Evolutionary conservation across 2,888 invertebrate genomes (phyloP), one percentile per base, ranked within the genome.

Genomic region (Megalurothrips usitatus): DNA sequence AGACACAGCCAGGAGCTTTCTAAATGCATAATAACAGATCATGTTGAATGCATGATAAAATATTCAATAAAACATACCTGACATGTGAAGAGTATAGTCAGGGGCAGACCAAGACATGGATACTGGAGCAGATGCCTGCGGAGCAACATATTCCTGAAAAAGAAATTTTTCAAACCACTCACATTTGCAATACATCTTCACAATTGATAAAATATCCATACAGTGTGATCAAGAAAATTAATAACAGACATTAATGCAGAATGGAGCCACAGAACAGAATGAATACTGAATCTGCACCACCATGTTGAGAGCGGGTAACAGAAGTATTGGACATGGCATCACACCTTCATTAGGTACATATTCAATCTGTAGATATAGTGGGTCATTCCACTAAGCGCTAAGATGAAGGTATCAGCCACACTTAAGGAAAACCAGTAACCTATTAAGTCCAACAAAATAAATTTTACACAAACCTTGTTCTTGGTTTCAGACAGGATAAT

Each of bases 81-180:
- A 75, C 12, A 43, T 43, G 34, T 43, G 58, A 17, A 14, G 58
- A 4, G 58, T 19, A 58, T 58, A 58, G 6, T 58, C 26, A 75
- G 68, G 26, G 10, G 68, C 68, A 75, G 68, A 75, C 68, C 68
- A 75, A 75, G 68, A 26, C 68, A 75, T 75, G 0, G 68, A 23
- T 12, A 26, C 8, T 26, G 68, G 68, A 23, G 68, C 68, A 23
- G 68, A 26, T 23, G 68, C 68, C 68, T 75, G 68, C 26, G 68
- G n/a, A 23, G 68, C 26, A 23, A 75, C 23, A 75, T 75, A 75
- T 26, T 75, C 68, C 68, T 75, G 68, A 23, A 75, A 75, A 26
- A 75, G 26, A 43, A 43, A 43, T 4, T 43, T 43, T 43, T 43
- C 34, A 43, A 2, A 43, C 34, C 34, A 43, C 34, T 43, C 34